Evolutionary conservation across 2,113 vertebrate genomes (phyloP), one percentile per base, ranked within the genome.

Genomic region (Lepus timidus): DNA sequence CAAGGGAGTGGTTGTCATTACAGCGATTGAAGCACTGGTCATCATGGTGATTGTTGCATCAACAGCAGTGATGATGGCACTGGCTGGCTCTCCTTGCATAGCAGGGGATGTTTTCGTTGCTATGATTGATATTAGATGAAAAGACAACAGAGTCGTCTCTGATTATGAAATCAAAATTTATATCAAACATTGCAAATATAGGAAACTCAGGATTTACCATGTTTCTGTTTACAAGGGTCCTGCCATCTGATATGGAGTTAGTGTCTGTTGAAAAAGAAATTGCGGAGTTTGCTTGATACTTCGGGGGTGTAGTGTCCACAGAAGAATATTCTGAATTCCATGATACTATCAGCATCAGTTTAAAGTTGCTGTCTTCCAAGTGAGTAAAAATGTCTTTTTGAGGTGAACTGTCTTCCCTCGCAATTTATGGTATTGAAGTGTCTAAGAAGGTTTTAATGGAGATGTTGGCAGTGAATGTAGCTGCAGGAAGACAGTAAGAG

Each of bases 11-110:
- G 51, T 80, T 36, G 36, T 85, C 44, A 80, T 88, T 11, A 64
- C 2, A 80, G 93, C 94, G 91, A 94, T 2, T 33, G 75, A 91
- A 75, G 86, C 65, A 16, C 7, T 80, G 20, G 91, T 97, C 96
- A 97, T 96, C 67, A 96, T 64, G 85, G 93, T 85, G 87, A 96
- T 97, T 97, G 81, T 97, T 97, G 90, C 96, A 96, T 97, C 97
- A 97, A 27, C 36, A 80, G 75, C 67, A 90, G 33, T 67, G 44
- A 8, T 39, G 74, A 16, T 13, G 39, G 9, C 61, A 85, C 16
- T 44, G 62, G 64, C 23, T 70, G 64, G 51, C 31, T 91, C 9
- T 44, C 80, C 84, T 74, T 31, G n/a, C 78, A 85, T 85, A 49
- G 44, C 44, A 44, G 44, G 44, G 6, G 44, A 44, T 44, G 44